Conservation (phyloP, 23 tunicate species). For the Aplidium turbinatum region DNA sequence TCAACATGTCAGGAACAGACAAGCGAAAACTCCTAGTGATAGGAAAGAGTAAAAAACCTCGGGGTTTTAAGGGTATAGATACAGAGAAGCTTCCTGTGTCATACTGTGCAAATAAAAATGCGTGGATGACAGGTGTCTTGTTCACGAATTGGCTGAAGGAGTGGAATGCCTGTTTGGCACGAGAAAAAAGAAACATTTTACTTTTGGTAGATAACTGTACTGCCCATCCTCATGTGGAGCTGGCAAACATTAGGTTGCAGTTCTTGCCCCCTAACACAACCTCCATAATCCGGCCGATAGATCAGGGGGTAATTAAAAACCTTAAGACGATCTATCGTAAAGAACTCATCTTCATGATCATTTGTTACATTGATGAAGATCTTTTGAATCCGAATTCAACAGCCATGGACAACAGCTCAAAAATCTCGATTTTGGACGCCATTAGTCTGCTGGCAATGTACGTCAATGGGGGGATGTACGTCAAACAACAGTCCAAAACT, state of each 20-base stretch:
- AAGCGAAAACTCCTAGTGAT: background rate
- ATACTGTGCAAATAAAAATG: slow-evolving; percentile 13
- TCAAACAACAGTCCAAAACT: background rate
- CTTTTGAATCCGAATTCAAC: too few relatives aligned
- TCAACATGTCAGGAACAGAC: background rate
- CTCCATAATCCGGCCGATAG: slow-evolving; percentile 12
- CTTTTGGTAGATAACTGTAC: slow-evolving; percentile 13
- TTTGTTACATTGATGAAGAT: too few relatives aligned
- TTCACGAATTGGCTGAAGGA: slow-evolving; percentile 8
- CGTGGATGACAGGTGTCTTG: slow-evolving; percentile 20
- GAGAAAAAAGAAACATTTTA: background rate
- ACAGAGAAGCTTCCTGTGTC: slow-evolving; percentile 2
- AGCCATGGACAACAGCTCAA: too few relatives aligned
- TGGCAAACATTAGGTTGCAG: background rate
- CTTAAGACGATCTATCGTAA: background rate
- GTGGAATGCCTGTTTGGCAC: background rate
- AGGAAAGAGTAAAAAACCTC: background rate
- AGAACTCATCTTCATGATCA: too few relatives aligned
- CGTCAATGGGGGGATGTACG: background rate
- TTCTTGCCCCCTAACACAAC: slow-evolving; percentile 7
- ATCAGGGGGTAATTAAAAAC: too few relatives aligned
- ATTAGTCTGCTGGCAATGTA: too few relatives aligned
- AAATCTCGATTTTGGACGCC: slow-evolving; percentile 12
- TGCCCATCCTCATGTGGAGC: background rate
- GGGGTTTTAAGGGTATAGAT: slow-evolving; percentile 6